Evolutionary conservation across 2,888 invertebrate genomes (phyloP), one percentile per base, ranked within the genome.

Genomic region (Nyleta sp.): DNA sequence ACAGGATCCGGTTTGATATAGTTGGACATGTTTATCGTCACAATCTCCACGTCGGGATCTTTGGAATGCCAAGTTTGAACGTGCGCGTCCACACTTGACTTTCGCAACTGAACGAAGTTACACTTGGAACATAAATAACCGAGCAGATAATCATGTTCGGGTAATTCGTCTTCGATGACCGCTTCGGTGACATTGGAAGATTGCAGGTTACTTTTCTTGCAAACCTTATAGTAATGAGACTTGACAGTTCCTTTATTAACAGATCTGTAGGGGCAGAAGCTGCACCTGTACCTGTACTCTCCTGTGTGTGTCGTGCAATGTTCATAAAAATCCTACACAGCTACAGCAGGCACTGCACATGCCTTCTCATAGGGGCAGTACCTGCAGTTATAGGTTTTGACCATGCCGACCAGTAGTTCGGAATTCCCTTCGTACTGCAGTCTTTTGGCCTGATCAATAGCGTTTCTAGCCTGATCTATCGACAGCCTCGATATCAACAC

Each of bases 291-390:
- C 64, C 94, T 92, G 82, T 94, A 95, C 90, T 97, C 96, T 0
- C 96, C 96, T 0, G 96, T 96, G 76, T 97, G 97, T 50, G 91
- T 92, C 18, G 94, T 93, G 40, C 95, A 92, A 85, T 97, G 96
- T 87, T 95, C 95, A 84, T 94, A 95, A 86, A 95, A 95, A 4
- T 88, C 86, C 84, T 91, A 89, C 10, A 87, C 81, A 0, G 87
- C 86, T 3, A 78, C 28, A 2, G 65, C 62, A 4, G 82, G 75
- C 0, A 81, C 57, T 0, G 83, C 84, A 4, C 84, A 83, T n/a
- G 84, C 82, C 0, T 80, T 81, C 4, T 74, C 50, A 42, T 83
- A 88, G 1, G 68, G 18, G 59, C 91, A 91, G 35, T 91, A 88
- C 70, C 91, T 84, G 28, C 91, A 91, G 2, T 76, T 76, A 33